phyloP scores from a whole-genome alignment of 2,888 invertebrate species.

The Gonocerus acuteangulatus region DNA sequence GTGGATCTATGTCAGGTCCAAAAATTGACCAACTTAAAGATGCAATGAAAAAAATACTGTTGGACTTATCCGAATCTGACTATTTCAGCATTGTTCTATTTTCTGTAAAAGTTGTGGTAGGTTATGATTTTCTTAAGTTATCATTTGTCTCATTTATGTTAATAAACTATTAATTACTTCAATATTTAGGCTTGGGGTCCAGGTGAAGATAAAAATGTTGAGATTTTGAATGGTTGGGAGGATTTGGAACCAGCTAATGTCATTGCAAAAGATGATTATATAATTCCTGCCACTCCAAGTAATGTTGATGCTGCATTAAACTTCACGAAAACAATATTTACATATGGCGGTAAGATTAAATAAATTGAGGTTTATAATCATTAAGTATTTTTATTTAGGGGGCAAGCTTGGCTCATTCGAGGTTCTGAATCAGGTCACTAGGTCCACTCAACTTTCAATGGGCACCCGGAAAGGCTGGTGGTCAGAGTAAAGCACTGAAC shows the following conservation, averaged over 20 bases:
- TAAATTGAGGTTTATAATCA: too few species aligned
- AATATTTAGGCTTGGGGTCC: constrained; percentile 8
- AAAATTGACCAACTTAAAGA: constrained; percentile 60
- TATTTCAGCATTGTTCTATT: constrained; percentile 63
- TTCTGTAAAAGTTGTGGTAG: constrained; percentile 46
- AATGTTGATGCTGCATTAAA: constrained; percentile 53
- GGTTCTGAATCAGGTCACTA: too few species aligned
- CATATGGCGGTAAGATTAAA: constrained; percentile 15
- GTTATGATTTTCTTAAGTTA: too few species aligned
- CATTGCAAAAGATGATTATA: constrained; percentile 35
- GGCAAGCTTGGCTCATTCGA: too few species aligned
- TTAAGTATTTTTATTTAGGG: too few species aligned
- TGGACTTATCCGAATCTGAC: constrained; percentile 54
- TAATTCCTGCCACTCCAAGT: constrained; percentile 48
- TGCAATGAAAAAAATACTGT: constrained; percentile 60
- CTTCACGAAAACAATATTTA: constrained; percentile 48
- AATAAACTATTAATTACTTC: too few species aligned
- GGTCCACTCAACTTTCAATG: too few species aligned
- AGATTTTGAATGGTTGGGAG: background rate
- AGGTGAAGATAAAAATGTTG: background rate
- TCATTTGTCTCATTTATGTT: too few species aligned
- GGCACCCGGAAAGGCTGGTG: too few species aligned
- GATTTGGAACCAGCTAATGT: background rate
- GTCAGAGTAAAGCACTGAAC: too few species aligned
- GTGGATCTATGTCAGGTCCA: constrained; percentile 64